Percentiles rank a stretch among this genome's conserved stretches.
These are phyloP conservation scores for Xenopus laevis DNA, from an alignment of 2,113 vertebrate genomes.

Conservation along the genomic window DNA sequence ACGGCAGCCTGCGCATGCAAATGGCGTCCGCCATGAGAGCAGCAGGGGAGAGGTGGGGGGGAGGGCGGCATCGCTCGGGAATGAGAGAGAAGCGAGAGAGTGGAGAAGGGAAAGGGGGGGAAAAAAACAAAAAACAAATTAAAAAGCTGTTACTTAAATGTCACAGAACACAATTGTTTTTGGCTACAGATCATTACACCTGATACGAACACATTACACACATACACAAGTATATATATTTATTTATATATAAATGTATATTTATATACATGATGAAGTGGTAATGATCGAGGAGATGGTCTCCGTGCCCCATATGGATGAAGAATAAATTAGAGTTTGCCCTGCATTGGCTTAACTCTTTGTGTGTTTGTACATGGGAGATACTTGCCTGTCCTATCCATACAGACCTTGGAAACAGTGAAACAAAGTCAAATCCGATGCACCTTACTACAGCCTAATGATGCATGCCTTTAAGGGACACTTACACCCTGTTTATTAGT, in stretches of 20 bases:
- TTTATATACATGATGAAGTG: slow-evolving; percentile 15
- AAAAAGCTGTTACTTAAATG: slow-evolving; percentile 96
- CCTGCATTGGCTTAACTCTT: slow-evolving; percentile 1
- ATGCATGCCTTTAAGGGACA: too few species aligned
- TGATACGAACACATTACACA: slow-evolving; percentile 82
- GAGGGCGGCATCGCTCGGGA: slow-evolving; percentile 20
- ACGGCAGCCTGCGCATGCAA: slow-evolving; percentile 68
- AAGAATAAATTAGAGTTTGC: slow-evolving; percentile 15
- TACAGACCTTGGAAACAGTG: too few species aligned
- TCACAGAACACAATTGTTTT: slow-evolving; percentile 96
- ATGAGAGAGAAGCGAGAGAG: slow-evolving; percentile 35
- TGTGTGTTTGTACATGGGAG: too few species aligned
- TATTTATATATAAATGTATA: slow-evolving; percentile 21
- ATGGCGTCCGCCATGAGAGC: slow-evolving; percentile 58
- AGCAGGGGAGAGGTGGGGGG: slow-evolving; percentile 36
- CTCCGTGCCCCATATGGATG: neutral
- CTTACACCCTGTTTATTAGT: too few species aligned
- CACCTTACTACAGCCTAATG: too few species aligned
- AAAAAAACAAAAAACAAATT: slow-evolving; percentile 86
- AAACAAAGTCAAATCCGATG: too few species aligned
- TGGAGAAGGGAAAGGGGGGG: slow-evolving; percentile 11
- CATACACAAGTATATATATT: slow-evolving; percentile 22
- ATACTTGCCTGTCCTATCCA: too few species aligned
- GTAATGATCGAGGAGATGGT: slow-evolving; percentile 11
- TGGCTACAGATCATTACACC: slow-evolving; percentile 99